phyloP scores from a whole-genome alignment of 2,888 invertebrate genomes.

The Agrochola lota region DNA sequence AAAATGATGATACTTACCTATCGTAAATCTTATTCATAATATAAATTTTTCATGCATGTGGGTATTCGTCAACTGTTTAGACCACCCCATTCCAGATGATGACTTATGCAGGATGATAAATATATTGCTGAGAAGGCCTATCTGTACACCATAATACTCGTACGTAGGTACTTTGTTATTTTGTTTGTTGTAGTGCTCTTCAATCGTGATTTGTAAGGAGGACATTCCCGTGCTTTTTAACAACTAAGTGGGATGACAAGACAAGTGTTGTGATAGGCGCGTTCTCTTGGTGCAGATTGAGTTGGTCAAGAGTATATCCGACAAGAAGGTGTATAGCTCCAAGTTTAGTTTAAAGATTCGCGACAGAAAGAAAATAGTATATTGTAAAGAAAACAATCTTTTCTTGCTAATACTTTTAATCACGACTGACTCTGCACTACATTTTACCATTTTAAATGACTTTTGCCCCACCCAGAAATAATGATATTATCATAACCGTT shows the following conservation, averaged over 20 bases:
- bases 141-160: too few relatives aligned
- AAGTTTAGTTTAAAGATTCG: neutral
- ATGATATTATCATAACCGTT: too few relatives aligned
- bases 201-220: neutral
- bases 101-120: neutral
- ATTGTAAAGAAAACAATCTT: too few relatives aligned
- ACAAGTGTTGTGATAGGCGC: neutral
- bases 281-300: neutral
- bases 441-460: too few relatives aligned
- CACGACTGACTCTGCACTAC: too few relatives aligned
- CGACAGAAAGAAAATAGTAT: too few relatives aligned
- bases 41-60: neutral
- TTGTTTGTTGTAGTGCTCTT: neutral
- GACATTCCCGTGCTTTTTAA: neutral
- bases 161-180: neutral
- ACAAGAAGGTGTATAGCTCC: neutral
- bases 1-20: neutral
- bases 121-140: neutral
- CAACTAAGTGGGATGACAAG: neutral
- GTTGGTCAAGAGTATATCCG: neutral
- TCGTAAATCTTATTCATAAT: neutral
- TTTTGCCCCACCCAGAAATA: too few relatives aligned
- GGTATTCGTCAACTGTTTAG: too few relatives aligned
- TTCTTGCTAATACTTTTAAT: too few relatives aligned
- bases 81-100: neutral